Evolutionary conservation across 2,888 invertebrate genomes (phyloP).

Genomic region (Abrostola triplasia): DNA sequence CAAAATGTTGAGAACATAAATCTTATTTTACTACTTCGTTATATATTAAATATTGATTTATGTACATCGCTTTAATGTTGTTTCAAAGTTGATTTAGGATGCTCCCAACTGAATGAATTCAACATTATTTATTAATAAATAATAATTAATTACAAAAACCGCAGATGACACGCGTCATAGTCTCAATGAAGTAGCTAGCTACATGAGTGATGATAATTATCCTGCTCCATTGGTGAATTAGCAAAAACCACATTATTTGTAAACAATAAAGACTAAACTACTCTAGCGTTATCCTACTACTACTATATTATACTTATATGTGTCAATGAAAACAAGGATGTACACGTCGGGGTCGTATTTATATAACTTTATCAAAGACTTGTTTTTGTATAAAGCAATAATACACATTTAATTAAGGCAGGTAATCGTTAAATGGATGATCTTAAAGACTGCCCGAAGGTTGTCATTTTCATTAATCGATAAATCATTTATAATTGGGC

Average conservation of each 20-base stretch:
- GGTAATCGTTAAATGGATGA: neutral
- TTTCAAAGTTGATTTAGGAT: neutral
- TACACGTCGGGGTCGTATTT: too few species aligned
- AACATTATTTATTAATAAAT: too few species aligned
- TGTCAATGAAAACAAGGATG: too few species aligned
- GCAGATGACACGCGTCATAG: neutral
- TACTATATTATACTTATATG: too few species aligned
- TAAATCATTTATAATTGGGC: conserved; percentile 4
- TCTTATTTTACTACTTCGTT: conserved; percentile 44
- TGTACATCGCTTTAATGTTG: conserved; percentile 34
- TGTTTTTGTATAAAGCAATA: too few species aligned
- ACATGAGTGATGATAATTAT: too few species aligned
- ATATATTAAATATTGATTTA: conserved; percentile 35
- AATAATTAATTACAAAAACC: too few species aligned
- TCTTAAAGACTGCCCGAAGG: neutral
- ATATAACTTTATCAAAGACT: too few species aligned
- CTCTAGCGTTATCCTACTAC: too few species aligned
- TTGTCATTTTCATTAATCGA: neutral
- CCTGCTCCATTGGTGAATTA: too few species aligned
- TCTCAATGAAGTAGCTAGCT: neutral
- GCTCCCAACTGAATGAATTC: neutral
- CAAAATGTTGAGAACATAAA: conserved; percentile 35
- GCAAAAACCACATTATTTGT: too few species aligned
- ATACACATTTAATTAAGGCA: conserved; percentile 1
- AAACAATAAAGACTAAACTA: too few species aligned